These are phyloP conservation scores for Epizoanthus stellaris DNA, from an alignment of 92 coral and sea anemone genomes.

Conservation along the genomic window DNA sequence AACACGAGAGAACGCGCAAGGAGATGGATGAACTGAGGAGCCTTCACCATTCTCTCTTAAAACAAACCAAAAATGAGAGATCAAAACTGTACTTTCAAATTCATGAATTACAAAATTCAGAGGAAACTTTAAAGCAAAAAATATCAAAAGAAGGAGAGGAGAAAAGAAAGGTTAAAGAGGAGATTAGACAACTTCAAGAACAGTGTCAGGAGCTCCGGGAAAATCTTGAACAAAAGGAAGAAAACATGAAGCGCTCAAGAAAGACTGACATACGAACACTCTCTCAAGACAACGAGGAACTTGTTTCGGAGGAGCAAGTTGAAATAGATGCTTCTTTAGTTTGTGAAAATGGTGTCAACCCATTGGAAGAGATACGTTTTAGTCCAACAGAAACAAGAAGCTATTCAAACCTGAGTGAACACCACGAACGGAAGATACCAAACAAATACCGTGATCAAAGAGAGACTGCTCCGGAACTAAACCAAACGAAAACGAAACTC, in stretches of 20 bases:
- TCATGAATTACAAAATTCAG: constrained; percentile 39
- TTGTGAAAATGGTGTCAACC: neutral
- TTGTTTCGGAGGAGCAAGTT: constrained; percentile 5
- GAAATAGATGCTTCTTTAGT: neutral
- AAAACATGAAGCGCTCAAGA: neutral
- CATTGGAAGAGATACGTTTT: neutral
- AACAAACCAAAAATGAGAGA: constrained; percentile 58
- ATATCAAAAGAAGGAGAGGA: constrained; percentile 16
- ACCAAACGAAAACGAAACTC: neutral
- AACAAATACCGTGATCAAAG: neutral
- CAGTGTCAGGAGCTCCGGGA: constrained; percentile 35
- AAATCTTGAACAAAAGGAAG: constrained; percentile 21
- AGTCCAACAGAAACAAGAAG: neutral
- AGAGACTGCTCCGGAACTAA: neutral
- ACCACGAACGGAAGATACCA: neutral
- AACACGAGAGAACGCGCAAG: constrained; percentile 53
- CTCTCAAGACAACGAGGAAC: neutral
- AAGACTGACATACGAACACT: neutral
- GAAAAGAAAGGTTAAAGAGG: constrained; percentile 18
- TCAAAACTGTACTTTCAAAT: constrained; percentile 27
- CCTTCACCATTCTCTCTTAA: constrained; percentile 59
- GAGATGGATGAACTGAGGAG: constrained; percentile 81
- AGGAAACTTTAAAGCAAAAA: neutral
- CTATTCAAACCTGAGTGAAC: neutral
- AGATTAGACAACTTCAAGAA: neutral